These are phyloP conservation scores for Toxostoma redivivum DNA, from an alignment of 2,113 vertebrate genomes.

Conservation along the genomic window DNA sequence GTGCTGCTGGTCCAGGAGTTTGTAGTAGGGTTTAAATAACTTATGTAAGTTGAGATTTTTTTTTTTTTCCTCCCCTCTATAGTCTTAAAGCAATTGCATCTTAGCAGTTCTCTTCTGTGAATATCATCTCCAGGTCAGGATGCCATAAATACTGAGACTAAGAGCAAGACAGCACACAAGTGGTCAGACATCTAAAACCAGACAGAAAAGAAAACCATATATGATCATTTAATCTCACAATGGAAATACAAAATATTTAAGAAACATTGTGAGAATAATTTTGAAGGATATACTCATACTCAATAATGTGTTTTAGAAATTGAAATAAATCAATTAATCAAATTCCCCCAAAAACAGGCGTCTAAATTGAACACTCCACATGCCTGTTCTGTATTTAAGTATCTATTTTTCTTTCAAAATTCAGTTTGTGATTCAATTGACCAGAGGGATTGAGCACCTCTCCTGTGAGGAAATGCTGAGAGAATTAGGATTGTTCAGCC, in stretches of 20 bases:
- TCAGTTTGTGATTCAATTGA: background rate
- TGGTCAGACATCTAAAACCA: background rate
- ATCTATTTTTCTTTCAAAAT: background rate
- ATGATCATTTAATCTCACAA: background rate
- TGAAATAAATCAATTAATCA: background rate
- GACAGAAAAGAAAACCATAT: background rate
- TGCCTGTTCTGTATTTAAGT: background rate
- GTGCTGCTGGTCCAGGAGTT: background rate
- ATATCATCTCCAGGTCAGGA: background rate
- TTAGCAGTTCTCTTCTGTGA: background rate
- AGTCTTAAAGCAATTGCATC: background rate
- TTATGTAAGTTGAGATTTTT: background rate
- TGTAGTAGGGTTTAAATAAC: background rate
- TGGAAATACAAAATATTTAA: background rate
- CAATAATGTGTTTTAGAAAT: background rate
- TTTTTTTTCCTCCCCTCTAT: accelerated
- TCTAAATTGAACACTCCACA: background rate
- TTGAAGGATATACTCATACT: background rate
- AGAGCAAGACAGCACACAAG: background rate
- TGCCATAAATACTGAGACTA: background rate
- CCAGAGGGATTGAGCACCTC: background rate
- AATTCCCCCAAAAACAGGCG: accelerated
- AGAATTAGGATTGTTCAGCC: background rate
- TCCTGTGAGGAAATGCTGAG: background rate
- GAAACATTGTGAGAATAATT: background rate